These are phyloP conservation scores for Nasonovia ribisnigri DNA, from an alignment of 2,888 invertebrate species.

Conservation along the genomic window DNA sequence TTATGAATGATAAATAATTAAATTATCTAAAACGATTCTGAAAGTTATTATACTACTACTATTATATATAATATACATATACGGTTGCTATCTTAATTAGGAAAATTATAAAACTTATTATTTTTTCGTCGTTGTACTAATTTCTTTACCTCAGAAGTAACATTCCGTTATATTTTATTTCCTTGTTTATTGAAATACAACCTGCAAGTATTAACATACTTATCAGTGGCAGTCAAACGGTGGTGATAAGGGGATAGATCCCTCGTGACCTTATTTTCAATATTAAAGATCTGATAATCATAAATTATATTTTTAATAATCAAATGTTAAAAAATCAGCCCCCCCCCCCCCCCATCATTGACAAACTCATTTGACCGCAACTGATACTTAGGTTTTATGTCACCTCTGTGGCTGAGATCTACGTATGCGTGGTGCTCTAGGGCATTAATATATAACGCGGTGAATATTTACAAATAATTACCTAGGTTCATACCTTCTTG, in stretches of 20 bases:
- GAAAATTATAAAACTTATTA: constrained; percentile 52
- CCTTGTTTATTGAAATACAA: neutral
- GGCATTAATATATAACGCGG: neutral
- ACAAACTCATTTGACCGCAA: no score
- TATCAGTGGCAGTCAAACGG: no score
- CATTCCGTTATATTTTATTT: neutral
- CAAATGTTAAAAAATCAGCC: no score
- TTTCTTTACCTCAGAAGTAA: neutral
- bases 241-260: no score
- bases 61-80: constrained; percentile 22
- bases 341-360: no score
- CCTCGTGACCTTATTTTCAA: no score
- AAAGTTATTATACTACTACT: constrained; percentile 33
- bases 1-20: constrained; percentile 37
- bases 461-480: neutral
- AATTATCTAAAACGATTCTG: constrained; percentile 44
- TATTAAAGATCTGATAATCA: no score
- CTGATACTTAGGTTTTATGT: neutral
- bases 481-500: neutral
- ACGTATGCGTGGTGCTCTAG: neutral
- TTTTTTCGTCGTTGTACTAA: constrained; percentile 33
- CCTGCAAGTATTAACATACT: neutral
- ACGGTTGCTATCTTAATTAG: constrained; percentile 45
- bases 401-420: neutral
- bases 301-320: no score